phyloP scores from a whole-genome alignment of 2,113 vertebrate genomes.

The Esox niger region DNA sequence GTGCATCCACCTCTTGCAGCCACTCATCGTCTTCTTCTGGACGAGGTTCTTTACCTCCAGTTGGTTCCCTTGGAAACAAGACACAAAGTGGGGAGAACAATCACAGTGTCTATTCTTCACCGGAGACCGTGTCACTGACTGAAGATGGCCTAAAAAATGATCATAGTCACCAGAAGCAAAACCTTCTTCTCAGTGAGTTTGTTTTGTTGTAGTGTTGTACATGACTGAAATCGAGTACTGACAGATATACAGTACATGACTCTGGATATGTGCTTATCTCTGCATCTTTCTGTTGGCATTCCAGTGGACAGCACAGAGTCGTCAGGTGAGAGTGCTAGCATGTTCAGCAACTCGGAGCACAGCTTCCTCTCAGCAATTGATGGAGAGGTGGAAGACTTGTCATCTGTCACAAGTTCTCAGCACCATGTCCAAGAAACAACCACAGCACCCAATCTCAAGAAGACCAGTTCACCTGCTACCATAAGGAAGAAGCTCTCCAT shows the following conservation, averaged over 20 bases:
- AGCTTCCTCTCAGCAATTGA: constrained; percentile 67
- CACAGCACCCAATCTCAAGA: constrained; percentile 41
- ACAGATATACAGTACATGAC: too few species aligned
- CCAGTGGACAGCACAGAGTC: constrained; percentile 68
- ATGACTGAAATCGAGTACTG: background rate
- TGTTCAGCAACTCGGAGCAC: constrained; percentile 63
- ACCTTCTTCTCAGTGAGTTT: constrained; percentile 52
- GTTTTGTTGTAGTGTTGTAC: background rate
- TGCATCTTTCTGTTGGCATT: background rate
- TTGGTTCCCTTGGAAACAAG: constrained; percentile 49
- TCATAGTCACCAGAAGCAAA: constrained; percentile 42
- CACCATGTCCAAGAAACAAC: constrained; percentile 7
- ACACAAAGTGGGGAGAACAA: constrained; percentile 32
- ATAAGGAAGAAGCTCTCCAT: constrained; percentile 43
- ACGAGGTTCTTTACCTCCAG: constrained; percentile 68
- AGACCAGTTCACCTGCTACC: constrained; percentile 34
- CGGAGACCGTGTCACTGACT: constrained; percentile 44
- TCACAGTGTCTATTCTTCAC: constrained; percentile 29
- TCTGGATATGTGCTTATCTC: background rate
- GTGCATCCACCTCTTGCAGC: constrained; percentile 70
- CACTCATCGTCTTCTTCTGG: constrained; percentile 76
- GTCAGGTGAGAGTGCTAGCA: constrained; percentile 61
- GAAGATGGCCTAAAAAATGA: constrained; percentile 66
- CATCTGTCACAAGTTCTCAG: constrained; percentile 33
- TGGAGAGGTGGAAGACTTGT: constrained; percentile 55